phyloP scores from a whole-genome alignment of 2,888 invertebrate genomes.

The Trachelus iudaicus region DNA sequence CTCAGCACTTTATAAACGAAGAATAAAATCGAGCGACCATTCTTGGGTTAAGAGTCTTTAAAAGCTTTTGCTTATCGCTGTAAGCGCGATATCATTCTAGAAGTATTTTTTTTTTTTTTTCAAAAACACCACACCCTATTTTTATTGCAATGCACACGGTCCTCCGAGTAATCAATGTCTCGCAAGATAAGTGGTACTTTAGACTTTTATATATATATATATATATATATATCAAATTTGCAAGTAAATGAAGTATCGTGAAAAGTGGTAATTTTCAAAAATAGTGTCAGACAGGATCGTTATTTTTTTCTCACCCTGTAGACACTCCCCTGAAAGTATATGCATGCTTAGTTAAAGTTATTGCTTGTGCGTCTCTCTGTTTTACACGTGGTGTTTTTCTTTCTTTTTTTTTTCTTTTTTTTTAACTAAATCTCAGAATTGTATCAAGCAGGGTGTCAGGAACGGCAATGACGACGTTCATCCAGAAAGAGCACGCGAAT shows the following conservation, averaged over 20 bases:
- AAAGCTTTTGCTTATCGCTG: not conserved
- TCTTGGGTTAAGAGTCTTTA: not conserved
- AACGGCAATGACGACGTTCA: constrained; percentile 74
- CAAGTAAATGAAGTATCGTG: not conserved
- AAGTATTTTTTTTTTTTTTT: not conserved
- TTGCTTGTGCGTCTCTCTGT: not conserved
- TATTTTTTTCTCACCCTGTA: not conserved
- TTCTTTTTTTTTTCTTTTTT: not conserved
- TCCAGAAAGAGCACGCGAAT: constrained; percentile 74
- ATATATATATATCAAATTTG: not conserved
- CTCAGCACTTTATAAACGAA: too few relatives aligned
- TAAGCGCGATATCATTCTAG: not conserved
- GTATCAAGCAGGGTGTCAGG: constrained; percentile 69
- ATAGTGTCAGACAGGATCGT: not conserved
- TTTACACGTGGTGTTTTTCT: not conserved
- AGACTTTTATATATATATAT: not conserved
- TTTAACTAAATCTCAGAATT: constrained; percentile 4
- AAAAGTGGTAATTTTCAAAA: not conserved
- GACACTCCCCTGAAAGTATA: not conserved
- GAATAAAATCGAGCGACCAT: too few relatives aligned
- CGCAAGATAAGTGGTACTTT: not conserved
- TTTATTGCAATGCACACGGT: not conserved
- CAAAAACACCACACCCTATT: not conserved
- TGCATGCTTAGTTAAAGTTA: not conserved
- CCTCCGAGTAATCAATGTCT: not conserved